phyloP scores from a whole-genome alignment of 2,797 vertebrate species.

The Erethizon dorsatum region DNA sequence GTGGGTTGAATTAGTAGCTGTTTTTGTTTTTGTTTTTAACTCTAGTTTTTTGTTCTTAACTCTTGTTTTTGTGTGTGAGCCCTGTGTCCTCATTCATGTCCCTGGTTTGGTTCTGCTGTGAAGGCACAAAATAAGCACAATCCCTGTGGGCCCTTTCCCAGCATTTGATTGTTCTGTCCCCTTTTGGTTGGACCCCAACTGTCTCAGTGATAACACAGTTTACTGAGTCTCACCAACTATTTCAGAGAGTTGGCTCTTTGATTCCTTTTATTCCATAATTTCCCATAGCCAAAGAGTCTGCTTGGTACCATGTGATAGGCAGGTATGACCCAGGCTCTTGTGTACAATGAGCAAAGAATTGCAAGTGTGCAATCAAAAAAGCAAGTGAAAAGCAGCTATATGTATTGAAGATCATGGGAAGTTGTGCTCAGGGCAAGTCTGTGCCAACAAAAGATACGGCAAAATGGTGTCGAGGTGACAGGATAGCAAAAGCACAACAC shows the following conservation, averaged over 20 bases:
- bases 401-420: background rate
- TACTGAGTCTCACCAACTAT: background rate
- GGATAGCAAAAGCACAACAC: background rate
- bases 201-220: background rate
- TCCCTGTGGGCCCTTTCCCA: background rate
- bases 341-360: background rate
- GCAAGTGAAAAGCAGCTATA: background rate
- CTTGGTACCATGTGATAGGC: background rate
- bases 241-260: constrained; percentile 19
- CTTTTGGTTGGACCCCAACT: background rate
- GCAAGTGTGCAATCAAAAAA: background rate
- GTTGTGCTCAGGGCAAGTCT: background rate
- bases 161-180: background rate
- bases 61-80: background rate
- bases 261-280: constrained; percentile 19
- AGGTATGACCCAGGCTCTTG: background rate
- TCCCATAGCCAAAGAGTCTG: background rate
- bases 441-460: background rate
- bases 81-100: background rate
- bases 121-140: background rate
- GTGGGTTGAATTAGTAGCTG: background rate
- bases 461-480: background rate
- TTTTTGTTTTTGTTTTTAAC: background rate
- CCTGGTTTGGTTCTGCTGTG: background rate
- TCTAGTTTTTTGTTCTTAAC: background rate